A percentile compares a stretch with the other conserved stretches of the same genome.
These are phyloP conservation scores for Poicephalus meyeri DNA, from an alignment of 2,113 vertebrate species.

Conservation along the genomic window DNA sequence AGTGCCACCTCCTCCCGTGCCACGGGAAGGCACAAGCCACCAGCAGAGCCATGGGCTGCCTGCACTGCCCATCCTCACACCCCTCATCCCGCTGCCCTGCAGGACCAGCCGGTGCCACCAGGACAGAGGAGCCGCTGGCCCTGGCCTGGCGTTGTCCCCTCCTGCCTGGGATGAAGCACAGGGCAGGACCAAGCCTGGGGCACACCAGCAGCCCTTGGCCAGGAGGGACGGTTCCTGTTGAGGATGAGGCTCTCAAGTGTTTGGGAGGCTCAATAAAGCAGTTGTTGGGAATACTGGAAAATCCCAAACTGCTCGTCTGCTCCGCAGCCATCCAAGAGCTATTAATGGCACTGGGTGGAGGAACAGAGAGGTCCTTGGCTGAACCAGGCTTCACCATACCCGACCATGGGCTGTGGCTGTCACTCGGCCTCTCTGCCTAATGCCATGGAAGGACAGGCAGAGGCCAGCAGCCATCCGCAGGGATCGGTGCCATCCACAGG, in stretches of 20 bases:
- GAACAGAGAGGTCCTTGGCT: neutral
- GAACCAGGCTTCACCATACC: neutral
- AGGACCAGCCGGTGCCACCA: neutral
- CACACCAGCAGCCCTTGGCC: neutral
- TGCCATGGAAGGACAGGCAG: neutral
- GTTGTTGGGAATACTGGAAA: neutral
- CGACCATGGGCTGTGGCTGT: rapidly evolving
- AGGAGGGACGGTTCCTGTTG: neutral
- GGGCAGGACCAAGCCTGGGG: neutral
- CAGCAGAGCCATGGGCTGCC: neutral
- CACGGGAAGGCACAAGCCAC: neutral
- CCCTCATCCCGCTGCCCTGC: neutral
- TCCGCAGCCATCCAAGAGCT: neutral
- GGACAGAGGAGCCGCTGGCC: neutral
- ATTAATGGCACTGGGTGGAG: neutral
- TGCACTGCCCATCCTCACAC: neutral
- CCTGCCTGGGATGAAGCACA: neutral
- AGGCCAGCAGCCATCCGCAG: neutral
- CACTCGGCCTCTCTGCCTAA: neutral
- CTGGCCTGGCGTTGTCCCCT: neutral
- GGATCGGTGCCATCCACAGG: neutral
- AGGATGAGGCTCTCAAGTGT: neutral
- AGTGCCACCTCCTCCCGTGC: neutral
- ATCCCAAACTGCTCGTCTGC: neutral
- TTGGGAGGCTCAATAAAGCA: neutral